These are phyloP conservation scores for Trisateles emortualis DNA, from an alignment of 2,888 invertebrate species.

Conservation along the genomic window DNA sequence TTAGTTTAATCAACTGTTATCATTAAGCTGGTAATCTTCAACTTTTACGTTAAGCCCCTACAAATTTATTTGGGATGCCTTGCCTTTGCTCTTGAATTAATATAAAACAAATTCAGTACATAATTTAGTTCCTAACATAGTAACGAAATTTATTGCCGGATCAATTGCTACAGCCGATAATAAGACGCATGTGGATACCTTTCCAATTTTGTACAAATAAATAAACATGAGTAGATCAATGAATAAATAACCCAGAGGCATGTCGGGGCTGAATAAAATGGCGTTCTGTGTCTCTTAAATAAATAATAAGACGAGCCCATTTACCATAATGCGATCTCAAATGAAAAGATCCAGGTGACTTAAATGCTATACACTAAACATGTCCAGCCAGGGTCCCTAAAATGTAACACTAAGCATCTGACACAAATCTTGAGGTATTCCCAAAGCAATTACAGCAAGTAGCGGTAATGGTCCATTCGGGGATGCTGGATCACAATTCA, in stretches of 20 bases:
- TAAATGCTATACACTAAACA: constrained; percentile 42
- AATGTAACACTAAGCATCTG: constrained; percentile 50
- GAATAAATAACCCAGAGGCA: constrained; percentile 46
- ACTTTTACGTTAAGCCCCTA: constrained; percentile 21
- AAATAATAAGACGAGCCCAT: constrained; percentile 41
- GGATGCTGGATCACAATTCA: constrained; percentile 50
- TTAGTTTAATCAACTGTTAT: constrained; percentile 65
- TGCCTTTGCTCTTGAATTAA: constrained; percentile 3
- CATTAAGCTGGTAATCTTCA: constrained; percentile 44
- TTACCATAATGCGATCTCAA: constrained; percentile 48
- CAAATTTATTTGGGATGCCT: constrained; percentile 9
- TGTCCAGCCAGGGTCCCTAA: constrained; percentile 36
- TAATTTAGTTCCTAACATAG: constrained; percentile 26
- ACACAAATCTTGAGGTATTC: constrained; percentile 51
- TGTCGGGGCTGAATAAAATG: constrained; percentile 46
- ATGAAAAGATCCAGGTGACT: constrained; percentile 43
- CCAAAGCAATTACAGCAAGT: constrained; percentile 62
- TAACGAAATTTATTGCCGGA: constrained; percentile 27
- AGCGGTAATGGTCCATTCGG: constrained; percentile 53
- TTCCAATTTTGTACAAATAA: constrained; percentile 47
- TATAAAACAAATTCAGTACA: constrained; percentile 16
- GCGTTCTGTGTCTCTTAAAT: constrained; percentile 45
- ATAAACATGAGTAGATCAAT: constrained; percentile 48
- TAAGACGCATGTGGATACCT: constrained; percentile 36
- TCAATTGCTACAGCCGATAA: constrained; percentile 37